Base-by-base conservation (phyloP, 2,113 vertebrate species). In the Sarotherodon lohbergeri region DNA sequence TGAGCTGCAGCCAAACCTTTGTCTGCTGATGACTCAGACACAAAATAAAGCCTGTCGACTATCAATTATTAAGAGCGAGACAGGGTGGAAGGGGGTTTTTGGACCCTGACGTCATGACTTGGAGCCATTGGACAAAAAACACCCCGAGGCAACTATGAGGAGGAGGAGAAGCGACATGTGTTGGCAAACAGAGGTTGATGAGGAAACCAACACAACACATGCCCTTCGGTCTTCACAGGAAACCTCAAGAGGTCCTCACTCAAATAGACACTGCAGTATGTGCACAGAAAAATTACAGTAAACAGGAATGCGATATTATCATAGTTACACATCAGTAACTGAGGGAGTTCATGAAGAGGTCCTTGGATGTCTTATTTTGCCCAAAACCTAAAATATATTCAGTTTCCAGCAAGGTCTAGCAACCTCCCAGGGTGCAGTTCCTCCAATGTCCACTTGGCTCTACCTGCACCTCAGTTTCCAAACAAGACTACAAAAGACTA, bases 51-150 rank as follows among this genome's bases (percentile, higher is more conserved):
- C 83, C 79, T 89, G 93, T 80, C 16, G 9, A 80, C 52, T 10
- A 92, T 96, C 68, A 96, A 96, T 95, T 93, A 96, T 96, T 95
- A 80, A 93, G 78, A 90, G 48, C 22, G 22, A 22, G 22, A 5
- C 9, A 17, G 59, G 82, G 24, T 34, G 54, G 61, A 19, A 22
- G 50, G 32, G 14, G 9, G 11, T 3, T 83, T 88, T 19, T 34
- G 55, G 8, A 22, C 22, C 56, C 63, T 93, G 92, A 95, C 88
- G 82, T 95, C 94, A 93, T 13, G 9, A 52, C 34, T 13, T 9
- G 24, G 39, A 91, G 81, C 87, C 82, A 48, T 4, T 5, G 22
- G 81, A 87, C 79, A 86, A 80, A 81, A 83, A 90, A 79, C 82
- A 88, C 79, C 93, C 83, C 2, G 73, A 86, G 91, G 93, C 61